A percentile compares a stretch with the other conserved stretches of the same genome.
Conservation (phyloP, 2,113 vertebrate species). For the Mustela lutreola region DNA sequence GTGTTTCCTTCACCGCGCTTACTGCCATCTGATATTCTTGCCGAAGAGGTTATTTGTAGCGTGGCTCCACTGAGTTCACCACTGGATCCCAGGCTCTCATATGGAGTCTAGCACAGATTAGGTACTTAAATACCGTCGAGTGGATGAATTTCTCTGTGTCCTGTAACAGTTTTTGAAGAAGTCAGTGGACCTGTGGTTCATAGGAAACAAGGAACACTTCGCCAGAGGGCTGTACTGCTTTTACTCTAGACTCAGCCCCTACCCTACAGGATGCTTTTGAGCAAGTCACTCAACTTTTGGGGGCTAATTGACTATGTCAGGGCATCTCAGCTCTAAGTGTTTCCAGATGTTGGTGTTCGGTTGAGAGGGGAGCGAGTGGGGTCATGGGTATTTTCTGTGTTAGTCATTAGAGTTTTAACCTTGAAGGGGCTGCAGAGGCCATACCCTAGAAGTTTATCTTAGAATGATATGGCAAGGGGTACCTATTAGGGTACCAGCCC, state of each 20-base stretch:
- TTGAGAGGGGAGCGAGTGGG: background rate
- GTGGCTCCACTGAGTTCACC: background rate
- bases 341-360: background rate
- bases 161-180: background rate
- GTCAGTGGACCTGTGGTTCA: background rate
- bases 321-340: background rate
- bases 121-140: background rate
- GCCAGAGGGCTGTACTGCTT: background rate
- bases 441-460: background rate
- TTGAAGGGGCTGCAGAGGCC: background rate
- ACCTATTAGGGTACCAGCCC: background rate
- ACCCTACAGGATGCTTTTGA: background rate
- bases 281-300: background rate
- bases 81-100: background rate
- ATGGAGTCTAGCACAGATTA: background rate
- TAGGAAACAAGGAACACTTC: background rate
- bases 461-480: background rate
- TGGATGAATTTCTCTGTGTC: background rate
- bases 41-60: background rate
- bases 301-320: background rate
- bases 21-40: background rate
- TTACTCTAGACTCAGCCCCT: background rate
- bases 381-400: conserved; percentile 4
- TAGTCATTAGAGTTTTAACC: background rate
- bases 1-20: background rate